Conservation (phyloP, 2,797 vertebrate genomes). For the Thaleichthys pacificus region DNA sequence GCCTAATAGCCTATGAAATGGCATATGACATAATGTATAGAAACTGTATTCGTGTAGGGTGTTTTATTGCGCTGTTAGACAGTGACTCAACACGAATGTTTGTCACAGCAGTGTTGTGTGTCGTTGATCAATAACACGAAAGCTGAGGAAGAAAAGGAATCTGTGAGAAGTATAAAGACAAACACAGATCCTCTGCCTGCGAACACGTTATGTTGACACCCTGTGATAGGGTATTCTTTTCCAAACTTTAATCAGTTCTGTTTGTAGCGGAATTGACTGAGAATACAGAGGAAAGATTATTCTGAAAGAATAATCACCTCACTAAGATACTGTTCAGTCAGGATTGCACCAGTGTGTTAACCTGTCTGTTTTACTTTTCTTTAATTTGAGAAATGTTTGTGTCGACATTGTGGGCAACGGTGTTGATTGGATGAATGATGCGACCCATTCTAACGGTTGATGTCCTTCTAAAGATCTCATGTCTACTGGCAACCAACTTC, state of each 20-base stretch:
- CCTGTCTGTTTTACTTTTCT: neutral
- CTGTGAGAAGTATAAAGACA: slow-evolving; percentile 14
- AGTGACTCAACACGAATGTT: neutral
- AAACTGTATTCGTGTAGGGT: neutral
- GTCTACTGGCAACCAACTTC: neutral
- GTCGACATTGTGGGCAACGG: neutral
- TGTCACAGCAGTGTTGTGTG: slow-evolving; percentile 5
- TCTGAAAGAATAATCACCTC: neutral
- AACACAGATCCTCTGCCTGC: slow-evolving; percentile 11
- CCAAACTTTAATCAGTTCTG: neutral
- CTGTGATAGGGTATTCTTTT: neutral
- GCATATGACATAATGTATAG: neutral
- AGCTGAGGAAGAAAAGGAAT: slow-evolving; percentile 26
- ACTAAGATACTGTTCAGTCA: neutral
- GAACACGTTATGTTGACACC: slow-evolving; percentile 5
- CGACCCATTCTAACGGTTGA: neutral
- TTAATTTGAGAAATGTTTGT: no score
- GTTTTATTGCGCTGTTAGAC: no score
- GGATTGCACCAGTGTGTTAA: neutral
- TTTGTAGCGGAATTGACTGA: neutral
- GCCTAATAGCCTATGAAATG: slow-evolving; percentile 8
- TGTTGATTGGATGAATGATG: neutral
- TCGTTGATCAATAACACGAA: slow-evolving; percentile 39
- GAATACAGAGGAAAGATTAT: neutral
- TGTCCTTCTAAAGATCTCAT: neutral